Percentiles rank a stretch among this genome's conserved stretches.
Evolutionary conservation across 2,888 invertebrate species (phyloP).

Genomic region (Patella pellucida): DNA sequence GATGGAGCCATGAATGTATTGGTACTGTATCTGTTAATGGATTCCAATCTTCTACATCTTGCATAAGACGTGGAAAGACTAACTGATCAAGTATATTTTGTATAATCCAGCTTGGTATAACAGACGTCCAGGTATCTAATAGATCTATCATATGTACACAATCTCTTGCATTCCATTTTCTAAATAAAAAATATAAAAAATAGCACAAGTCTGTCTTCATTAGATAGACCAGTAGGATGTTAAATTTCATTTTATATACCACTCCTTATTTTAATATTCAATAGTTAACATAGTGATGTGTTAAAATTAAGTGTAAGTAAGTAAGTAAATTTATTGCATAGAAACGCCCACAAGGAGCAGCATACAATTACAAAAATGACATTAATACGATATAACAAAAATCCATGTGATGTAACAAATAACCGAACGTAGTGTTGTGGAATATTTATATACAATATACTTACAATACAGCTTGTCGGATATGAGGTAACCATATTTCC

Average conservation of each 20-base stretch:
- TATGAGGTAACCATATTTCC: slow-evolving; percentile 90
- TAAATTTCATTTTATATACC: not conserved
- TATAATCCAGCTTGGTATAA: slow-evolving; percentile 87
- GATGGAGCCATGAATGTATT: slow-evolving; percentile 96
- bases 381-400: too few species aligned
- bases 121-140: slow-evolving; percentile 84
- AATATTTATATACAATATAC: slow-evolving; percentile 61
- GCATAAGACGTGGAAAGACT: slow-evolving; percentile 78
- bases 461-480: slow-evolving; percentile 82
- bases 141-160: slow-evolving; percentile 85
- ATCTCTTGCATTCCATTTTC: slow-evolving; percentile 85
- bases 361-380: too few species aligned
- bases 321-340: too few species aligned
- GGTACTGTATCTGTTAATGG: slow-evolving; percentile 94
- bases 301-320: slow-evolving; percentile 9
- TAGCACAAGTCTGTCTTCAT: not conserved
- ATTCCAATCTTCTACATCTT: slow-evolving; percentile 90
- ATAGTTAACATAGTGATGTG: not conserved
- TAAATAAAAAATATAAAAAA: slow-evolving; percentile 25
- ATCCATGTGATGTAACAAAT: too few species aligned
- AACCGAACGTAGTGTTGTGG: too few species aligned
- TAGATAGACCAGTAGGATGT: too few species aligned
- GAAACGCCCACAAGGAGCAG: too few species aligned
- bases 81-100: slow-evolving; percentile 86
- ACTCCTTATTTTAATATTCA: not conserved